Base-by-base conservation (phyloP, 2,113 vertebrate species). In the Oxyruncus cristatus region DNA sequence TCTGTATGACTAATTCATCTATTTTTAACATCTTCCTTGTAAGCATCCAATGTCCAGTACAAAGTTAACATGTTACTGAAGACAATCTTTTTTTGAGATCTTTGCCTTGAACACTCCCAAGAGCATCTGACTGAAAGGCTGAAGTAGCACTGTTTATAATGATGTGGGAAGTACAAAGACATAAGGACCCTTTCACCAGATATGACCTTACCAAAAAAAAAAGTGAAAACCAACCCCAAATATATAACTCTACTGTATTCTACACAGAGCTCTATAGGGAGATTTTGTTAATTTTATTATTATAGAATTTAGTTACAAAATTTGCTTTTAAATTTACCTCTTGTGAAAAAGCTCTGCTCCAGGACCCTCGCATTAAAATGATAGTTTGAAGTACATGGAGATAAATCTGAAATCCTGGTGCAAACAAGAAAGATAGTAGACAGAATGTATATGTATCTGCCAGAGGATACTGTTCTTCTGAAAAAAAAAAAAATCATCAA, bases 131-230 rank as follows among this genome's bases (percentile, higher is more conserved):
- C 2, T 50, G 63, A 70, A 90, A 83, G 12, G 37, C 9, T 72
- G 55, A 85, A 74, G 42, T 6, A 85, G 2, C 30, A 39, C 41
- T 39, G 6, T 3, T 79, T 91, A 65, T 56, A 91, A 53, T 65
- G 32, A 8, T 81, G 23, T 68, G n/a, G 8, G 20, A 92, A 84
- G 9, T 53, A 71, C 12, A 79, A 78, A 89, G 9, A 8, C 20
- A 39, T 16, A 14, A 70, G 18, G 16, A 62, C 27, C 2, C 0
- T 80, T 88, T 77, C n/a, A 80, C 20, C 58, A 39, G 8, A 46
- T 0, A 1, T 32, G 81, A 61, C 16, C 27, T 63, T 58, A 58
- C 2, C 0, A 56, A 44, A 13, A 37, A 39, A 32, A 15, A 5
- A 50, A 50, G 27, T 15, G 14, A 50, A 50, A 50, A 27, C 26